A percentile compares a stretch with the other conserved stretches of the same genome.
phyloP scores from a whole-genome alignment of 1,140 invertebrate genomes.

The Parasteatoda tepidariorum region DNA sequence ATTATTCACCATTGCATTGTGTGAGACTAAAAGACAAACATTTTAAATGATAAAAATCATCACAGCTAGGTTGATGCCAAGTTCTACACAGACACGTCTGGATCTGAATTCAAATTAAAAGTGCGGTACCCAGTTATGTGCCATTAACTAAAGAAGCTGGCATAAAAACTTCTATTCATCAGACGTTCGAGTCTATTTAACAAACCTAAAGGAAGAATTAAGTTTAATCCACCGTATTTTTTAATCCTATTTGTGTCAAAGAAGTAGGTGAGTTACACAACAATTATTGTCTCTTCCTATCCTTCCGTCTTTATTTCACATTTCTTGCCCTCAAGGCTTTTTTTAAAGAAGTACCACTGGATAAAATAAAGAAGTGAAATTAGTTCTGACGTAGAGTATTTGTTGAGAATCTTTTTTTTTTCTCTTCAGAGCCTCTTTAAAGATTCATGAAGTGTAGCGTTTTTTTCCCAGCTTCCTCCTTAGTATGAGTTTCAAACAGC shows the following conservation, averaged over 20 bases:
- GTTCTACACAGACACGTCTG: constrained; percentile 8
- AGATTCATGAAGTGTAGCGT: too few species aligned
- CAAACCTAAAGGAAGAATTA: constrained; percentile 18
- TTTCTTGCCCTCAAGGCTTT: too few species aligned
- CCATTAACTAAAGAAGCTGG: constrained; percentile 45
- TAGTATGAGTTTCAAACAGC: too few species aligned
- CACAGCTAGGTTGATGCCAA: not conserved
- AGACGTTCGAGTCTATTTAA: constrained; percentile 25
- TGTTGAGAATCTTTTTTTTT: too few species aligned
- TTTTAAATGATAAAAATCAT: not conserved
- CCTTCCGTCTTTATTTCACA: too few species aligned
- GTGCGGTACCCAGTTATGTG: constrained; percentile 32
- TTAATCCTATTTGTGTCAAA: constrained; percentile 6
- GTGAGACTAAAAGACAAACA: not conserved
- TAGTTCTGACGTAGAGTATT: too few species aligned
- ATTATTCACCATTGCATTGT: too few species aligned
- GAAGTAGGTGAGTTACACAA: constrained; percentile 7
- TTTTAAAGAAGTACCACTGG: too few species aligned
- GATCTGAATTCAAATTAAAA: not conserved
- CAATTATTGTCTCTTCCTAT: constrained; percentile 1
- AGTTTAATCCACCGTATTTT: not conserved
- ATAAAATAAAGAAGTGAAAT: too few species aligned
- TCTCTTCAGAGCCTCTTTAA: too few species aligned
- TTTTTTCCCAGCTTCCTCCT: too few species aligned
- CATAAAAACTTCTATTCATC: constrained; percentile 39